Base-by-base conservation (phyloP, 2,888 invertebrate genomes). In the Erynnis tages region DNA sequence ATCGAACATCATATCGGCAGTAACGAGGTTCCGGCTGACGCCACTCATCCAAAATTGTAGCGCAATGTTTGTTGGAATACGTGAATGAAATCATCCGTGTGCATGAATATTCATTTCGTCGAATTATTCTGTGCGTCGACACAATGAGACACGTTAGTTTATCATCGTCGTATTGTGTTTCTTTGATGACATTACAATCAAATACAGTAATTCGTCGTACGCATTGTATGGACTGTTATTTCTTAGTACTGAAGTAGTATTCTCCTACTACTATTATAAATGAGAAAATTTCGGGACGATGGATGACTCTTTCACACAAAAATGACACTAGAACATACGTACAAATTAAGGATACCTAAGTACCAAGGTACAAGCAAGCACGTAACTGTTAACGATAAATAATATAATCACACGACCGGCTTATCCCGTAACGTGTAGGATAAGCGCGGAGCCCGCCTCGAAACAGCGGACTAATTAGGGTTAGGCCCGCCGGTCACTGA, bases 61-160 rank as follows among this genome's bases (percentile, higher is more conserved):
- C 29, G 14, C 47, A 47, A 38, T 27, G 14, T 48, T 30, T 48
- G 23, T 48, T 40, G 40, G 23, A 40, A 21, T 30, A 40, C 32
- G 16, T 40, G 48, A 48, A 40, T 48, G 48, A 30, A 48, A 11
- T 40, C 48, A 32, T n/a, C 23, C 32, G 6, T 13, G 29, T 7
- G 14, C 21, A 48, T 32, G 48, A 48, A 48, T 48, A 48, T 48
- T 48, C 48, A 48, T 32, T 30, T 38, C 37, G 30, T 29, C 23
- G 40, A 30, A 40, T 40, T 23, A 27, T 27, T 11, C 7, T 27
- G 17, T 29, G 4, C n/a, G 21, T 48, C 10, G 10, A 13, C 11
- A 13, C 21, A 32, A 11, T 40, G 30, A 21, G 30, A 10, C 40
- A 19, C n/a, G 48, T 48, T 30, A 10, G 17, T 46, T 17, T 10